phyloP scores from a whole-genome alignment of 2,888 invertebrate species.

The Rhamnusium bicolor region DNA sequence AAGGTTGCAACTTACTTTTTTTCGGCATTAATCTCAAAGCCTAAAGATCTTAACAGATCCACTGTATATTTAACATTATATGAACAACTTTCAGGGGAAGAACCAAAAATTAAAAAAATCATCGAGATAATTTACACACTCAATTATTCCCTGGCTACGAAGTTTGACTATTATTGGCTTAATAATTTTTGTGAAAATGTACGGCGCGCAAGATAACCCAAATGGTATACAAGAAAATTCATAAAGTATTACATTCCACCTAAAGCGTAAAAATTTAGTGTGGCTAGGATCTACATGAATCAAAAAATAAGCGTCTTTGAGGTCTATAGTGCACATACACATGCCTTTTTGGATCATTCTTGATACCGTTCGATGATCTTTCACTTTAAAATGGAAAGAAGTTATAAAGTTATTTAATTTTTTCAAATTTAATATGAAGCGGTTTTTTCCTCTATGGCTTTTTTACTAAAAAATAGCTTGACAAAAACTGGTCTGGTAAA shows the following conservation, averaged over 20 bases:
- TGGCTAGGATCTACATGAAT: slow-evolving; percentile 10
- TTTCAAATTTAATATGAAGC: not conserved
- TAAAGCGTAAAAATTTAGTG: slow-evolving; percentile 21
- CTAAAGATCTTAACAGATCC: not conserved
- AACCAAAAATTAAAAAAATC: slow-evolving; percentile 1
- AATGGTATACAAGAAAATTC: slow-evolving; percentile 31
- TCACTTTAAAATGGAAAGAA: not conserved
- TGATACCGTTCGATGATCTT: not conserved
- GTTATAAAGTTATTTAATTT: not conserved
- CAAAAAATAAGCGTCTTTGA: slow-evolving; percentile 24
- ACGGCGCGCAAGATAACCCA: not conserved
- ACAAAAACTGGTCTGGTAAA: not conserved
- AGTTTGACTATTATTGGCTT: slow-evolving; percentile 23
- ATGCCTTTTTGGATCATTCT: not conserved
- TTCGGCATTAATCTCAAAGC: not conserved
- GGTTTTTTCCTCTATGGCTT: not conserved
- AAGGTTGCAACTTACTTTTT: not conserved
- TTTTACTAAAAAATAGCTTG: not conserved
- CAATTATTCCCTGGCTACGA: not conserved
- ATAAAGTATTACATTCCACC: slow-evolving; percentile 8
- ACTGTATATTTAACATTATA: not conserved
- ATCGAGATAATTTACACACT: not conserved
- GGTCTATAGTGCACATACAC: slow-evolving; percentile 1
- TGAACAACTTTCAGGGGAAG: not conserved
- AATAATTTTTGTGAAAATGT: slow-evolving; percentile 21